Conservation (phyloP, 1,140 invertebrate genomes). For the Holotrichia oblita region DNA sequence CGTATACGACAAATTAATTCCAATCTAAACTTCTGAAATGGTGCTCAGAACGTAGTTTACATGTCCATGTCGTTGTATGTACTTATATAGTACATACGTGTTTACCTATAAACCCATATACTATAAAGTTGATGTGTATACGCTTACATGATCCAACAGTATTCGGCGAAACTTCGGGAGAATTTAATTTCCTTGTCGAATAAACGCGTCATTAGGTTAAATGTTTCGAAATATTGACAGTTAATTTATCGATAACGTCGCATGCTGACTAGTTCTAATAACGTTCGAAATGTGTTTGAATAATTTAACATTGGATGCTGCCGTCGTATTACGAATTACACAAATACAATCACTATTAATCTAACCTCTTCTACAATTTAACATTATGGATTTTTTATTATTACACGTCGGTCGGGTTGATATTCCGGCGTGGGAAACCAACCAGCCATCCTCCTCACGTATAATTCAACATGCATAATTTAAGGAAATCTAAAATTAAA, state of each 20-base stretch:
- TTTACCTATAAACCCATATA: not conserved
- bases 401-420: too few species aligned
- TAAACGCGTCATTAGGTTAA: constrained; percentile 20
- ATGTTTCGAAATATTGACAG: constrained; percentile 33
- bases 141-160: not conserved
- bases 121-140: not conserved
- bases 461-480: not conserved
- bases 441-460: not conserved
- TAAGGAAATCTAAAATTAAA: not conserved
- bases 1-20: too few species aligned
- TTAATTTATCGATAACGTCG: constrained; percentile 32
- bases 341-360: not conserved
- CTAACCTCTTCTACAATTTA: too few species aligned
- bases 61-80: too few species aligned
- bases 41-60: too few species aligned
- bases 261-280: constrained; percentile 22
- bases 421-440: too few species aligned
- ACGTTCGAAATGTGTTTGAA: constrained; percentile 17
- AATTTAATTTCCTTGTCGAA: constrained; percentile 24
- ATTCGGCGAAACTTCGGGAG: not conserved
- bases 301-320: constrained; percentile 1
- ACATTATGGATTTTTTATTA: too few species aligned
- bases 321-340: not conserved
- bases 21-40: too few species aligned
- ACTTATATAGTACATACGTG: too few species aligned